A percentile compares a stretch with the other conserved stretches of the same genome.
These are phyloP conservation scores for Prunella strophiata DNA, from an alignment of 2,797 vertebrate genomes.

Conservation along the genomic window DNA sequence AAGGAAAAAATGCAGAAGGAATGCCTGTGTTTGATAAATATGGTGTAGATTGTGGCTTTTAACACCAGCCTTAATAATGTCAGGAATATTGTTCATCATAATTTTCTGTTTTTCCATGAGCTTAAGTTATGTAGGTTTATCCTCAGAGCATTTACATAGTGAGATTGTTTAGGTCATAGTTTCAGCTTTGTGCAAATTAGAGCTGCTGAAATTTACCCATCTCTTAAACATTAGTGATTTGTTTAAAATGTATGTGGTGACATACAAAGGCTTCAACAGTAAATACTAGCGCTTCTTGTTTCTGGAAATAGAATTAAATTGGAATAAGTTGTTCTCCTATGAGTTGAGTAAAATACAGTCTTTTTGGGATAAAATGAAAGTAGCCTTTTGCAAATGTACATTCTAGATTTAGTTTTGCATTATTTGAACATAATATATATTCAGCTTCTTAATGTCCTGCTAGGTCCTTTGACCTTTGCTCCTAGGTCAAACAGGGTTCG, in stretches of 20 bases:
- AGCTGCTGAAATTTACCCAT: background rate
- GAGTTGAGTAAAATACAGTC: background rate
- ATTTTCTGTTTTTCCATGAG: background rate
- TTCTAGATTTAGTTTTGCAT: background rate
- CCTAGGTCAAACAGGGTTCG: background rate
- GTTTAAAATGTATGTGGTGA: background rate
- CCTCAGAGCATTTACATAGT: background rate
- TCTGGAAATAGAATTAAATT: background rate
- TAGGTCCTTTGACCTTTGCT: background rate
- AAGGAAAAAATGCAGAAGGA: background rate
- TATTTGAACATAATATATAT: background rate
- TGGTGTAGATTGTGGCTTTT: background rate
- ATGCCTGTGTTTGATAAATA: background rate
- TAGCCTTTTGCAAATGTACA: background rate
- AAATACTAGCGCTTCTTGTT: background rate
- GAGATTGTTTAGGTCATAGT: background rate
- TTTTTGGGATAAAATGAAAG: background rate
- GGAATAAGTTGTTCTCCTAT: background rate
- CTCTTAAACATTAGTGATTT: background rate
- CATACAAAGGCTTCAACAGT: background rate
- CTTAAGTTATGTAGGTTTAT: background rate
- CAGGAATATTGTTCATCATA: background rate
- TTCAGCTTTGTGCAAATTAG: background rate
- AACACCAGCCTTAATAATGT: background rate
- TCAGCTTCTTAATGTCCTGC: background rate